Evolutionary conservation across 2,797 vertebrate genomes (phyloP).

Genomic region (Jordanella pulchra): DNA sequence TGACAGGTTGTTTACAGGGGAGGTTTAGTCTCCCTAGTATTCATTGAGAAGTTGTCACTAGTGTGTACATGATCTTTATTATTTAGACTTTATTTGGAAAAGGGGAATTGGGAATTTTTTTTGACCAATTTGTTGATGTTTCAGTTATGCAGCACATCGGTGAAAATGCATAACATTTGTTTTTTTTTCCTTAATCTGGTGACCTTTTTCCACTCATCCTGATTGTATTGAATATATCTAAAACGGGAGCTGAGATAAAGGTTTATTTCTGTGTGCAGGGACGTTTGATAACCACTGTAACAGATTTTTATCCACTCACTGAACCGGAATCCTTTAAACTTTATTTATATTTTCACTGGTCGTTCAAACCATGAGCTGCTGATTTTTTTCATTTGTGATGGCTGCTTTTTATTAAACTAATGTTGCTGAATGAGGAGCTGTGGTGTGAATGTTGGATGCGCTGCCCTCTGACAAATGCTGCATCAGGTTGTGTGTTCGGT

Average conservation of each 20-base stretch:
- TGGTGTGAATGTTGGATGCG: conserved; percentile 20
- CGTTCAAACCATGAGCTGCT: background rate
- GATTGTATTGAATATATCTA: background rate
- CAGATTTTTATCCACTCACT: background rate
- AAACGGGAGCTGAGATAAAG: background rate
- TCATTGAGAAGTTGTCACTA: too few species aligned
- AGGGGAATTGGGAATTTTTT: background rate
- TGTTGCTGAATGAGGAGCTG: background rate
- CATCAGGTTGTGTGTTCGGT: conserved; percentile 30
- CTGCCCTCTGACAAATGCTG: conserved; percentile 12
- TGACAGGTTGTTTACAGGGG: too few species aligned
- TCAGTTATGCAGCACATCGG: background rate
- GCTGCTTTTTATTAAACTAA: background rate
- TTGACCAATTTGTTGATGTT: background rate
- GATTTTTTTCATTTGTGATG: background rate
- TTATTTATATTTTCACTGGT: background rate
- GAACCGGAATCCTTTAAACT: background rate
- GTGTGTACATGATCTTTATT: background rate
- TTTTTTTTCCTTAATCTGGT: background rate
- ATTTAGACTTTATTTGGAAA: background rate
- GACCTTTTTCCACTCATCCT: background rate
- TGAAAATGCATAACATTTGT: background rate
- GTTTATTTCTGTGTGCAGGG: background rate
- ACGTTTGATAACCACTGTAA: background rate
- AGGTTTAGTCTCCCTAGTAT: too few species aligned